These are phyloP conservation scores for Eupleurogrammus muticus DNA, from an alignment of 2,797 vertebrate genomes.

Conservation along the genomic window DNA sequence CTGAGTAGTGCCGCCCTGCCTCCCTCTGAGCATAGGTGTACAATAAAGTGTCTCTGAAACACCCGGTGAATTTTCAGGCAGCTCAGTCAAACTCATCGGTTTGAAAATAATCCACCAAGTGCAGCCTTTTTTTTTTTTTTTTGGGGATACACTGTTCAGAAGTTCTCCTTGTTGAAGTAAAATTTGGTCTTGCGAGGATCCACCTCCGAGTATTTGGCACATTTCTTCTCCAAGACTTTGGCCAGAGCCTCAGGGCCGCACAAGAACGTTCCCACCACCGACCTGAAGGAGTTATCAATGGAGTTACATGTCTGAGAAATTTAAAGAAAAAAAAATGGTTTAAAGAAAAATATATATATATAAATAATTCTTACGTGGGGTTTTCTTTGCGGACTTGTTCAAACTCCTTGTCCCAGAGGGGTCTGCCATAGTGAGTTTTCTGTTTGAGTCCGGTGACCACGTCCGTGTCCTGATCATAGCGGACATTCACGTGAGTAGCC, in stretches of 20 bases:
- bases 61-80: not conserved
- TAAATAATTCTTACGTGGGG: conserved; percentile 84
- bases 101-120: not conserved
- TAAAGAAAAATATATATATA: too few relatives aligned
- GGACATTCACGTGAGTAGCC: conserved; percentile 85
- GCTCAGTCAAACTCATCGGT: not conserved
- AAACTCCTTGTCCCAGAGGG: conserved; percentile 93
- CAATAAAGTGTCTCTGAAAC: not conserved
- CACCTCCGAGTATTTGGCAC: conserved; percentile 89
- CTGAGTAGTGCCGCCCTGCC: conserved; percentile 8
- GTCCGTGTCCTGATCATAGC: conserved; percentile 86
- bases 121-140: too few relatives aligned
- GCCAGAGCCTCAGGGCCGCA: conserved; percentile 87
- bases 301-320: not conserved
- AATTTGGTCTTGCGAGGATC: conserved; percentile 93
- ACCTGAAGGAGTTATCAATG: conserved; percentile 71
- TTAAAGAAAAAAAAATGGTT: too few relatives aligned
- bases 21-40: not conserved
- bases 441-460: conserved; percentile 92
- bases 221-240: conserved; percentile 85
- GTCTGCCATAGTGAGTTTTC: conserved; percentile 92
- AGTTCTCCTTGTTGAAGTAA: conserved; percentile 97
- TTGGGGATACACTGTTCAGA: conserved; percentile 85
- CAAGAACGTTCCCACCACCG: conserved; percentile 90
- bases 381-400: conserved; percentile 88